Evolutionary conservation across 2,888 invertebrate species (phyloP), one percentile per base, ranked within the genome.

Genomic region (Taphrorychus bicolor): DNA sequence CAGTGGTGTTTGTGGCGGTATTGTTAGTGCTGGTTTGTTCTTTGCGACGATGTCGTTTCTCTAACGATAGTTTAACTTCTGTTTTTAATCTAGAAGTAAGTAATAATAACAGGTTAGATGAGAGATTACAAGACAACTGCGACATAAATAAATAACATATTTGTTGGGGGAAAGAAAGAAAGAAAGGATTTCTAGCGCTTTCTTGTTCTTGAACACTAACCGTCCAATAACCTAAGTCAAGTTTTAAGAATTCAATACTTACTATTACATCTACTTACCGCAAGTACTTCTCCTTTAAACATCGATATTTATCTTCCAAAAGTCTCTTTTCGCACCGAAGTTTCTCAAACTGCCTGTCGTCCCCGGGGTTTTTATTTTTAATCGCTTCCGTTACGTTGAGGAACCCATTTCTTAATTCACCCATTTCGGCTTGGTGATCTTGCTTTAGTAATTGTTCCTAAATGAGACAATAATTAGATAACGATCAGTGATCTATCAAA

Each of bases 71-170:
- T 81, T 91, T 90, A 7, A 93, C 91, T 73, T 94, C 93, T 18
- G 89, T 91, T 79, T 94, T 94, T 62, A 94, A 82, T 11, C 91
- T 84, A n/a, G n/a, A n/a, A n/a, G n/a, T n/a, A n/a, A n/a, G n/a
- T n/a, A n/a, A n/a, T n/a, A n/a, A n/a, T n/a, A n/a, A n/a, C n/a
- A n/a, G n/a, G n/a, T n/a, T n/a, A n/a, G n/a, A n/a, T n/a, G n/a
- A n/a, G n/a, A n/a, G n/a, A n/a, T n/a, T n/a, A n/a, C n/a, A n/a
- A n/a, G n/a, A n/a, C n/a, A n/a, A n/a, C n/a, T n/a, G n/a, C n/a
- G n/a, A n/a, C n/a, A n/a, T n/a, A n/a, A n/a, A n/a, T n/a, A n/a
- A n/a, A n/a, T n/a, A n/a, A n/a, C n/a, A n/a, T n/a, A n/a, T n/a
- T n/a, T n/a, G n/a, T n/a, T n/a, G n/a, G n/a, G n/a, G n/a, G n/a